A percentile compares a stretch with the other conserved stretches of the same genome.
Evolutionary conservation across 2,888 invertebrate species (phyloP).

Genomic region (Sminthurides aquaticus): DNA sequence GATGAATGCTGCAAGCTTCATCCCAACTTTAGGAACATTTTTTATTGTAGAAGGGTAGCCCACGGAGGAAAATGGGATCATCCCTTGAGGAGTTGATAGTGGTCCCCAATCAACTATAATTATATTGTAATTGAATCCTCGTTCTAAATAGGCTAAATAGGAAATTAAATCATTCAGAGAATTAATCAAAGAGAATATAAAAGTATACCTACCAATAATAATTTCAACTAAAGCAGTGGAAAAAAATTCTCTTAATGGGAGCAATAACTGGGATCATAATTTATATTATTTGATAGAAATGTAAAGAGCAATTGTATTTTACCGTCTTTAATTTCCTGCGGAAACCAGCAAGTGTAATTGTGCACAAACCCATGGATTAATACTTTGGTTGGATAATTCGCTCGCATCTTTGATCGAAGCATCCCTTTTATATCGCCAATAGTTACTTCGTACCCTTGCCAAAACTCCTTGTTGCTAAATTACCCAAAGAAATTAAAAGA

Average conservation of each 20-base stretch:
- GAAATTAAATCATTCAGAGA: not conserved
- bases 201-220: no score
- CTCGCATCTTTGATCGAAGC: not conserved
- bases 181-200: no score
- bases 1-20: constrained; percentile 4
- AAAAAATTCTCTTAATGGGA: no score
- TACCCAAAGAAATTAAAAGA: not conserved
- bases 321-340: constrained; percentile 22
- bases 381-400: constrained; percentile 1
- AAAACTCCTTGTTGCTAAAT: not conserved
- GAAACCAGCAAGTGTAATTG: constrained; percentile 20
- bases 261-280: no score
- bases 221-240: no score
- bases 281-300: no score
- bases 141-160: constrained; percentile 6
- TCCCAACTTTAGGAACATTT: constrained; percentile 12
- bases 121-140: constrained; percentile 1
- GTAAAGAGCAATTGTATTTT: no score
- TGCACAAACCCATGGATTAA: constrained; percentile 18
- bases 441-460: constrained; percentile 6
- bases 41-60: constrained; percentile 1
- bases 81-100: constrained; percentile 3
- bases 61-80: not conserved
- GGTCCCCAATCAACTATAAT: constrained; percentile 18
- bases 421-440: not conserved